phyloP scores from a whole-genome alignment of 2,888 invertebrate species.

The Archips xylosteana region DNA sequence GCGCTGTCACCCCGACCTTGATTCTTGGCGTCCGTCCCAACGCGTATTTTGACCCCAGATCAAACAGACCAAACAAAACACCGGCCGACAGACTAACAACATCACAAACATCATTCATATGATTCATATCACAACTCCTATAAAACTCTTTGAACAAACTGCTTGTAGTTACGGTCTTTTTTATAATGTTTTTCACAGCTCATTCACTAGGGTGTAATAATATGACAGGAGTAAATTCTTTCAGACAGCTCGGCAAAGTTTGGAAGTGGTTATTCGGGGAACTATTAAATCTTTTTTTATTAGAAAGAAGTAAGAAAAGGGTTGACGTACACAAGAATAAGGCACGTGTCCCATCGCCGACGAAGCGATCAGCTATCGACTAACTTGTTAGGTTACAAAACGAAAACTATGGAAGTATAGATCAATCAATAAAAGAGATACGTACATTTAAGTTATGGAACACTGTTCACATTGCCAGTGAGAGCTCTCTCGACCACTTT shows the following conservation, averaged over 20 bases:
- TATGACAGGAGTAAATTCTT: background rate
- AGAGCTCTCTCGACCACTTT: too few relatives aligned
- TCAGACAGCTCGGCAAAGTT: background rate
- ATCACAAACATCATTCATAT: background rate
- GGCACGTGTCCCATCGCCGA: too few relatives aligned
- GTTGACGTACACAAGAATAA: too few relatives aligned
- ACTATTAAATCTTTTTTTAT: background rate
- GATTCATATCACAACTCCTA: background rate
- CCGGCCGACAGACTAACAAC: background rate
- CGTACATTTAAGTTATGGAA: too few relatives aligned
- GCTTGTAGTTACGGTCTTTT: background rate
- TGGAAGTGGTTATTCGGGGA: background rate
- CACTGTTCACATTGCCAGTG: too few relatives aligned
- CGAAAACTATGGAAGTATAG: too few relatives aligned
- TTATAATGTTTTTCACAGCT: background rate
- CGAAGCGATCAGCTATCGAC: too few relatives aligned
- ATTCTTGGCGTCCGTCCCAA: slow-evolving; percentile 21
- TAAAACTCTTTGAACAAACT: slow-evolving; percentile 4
- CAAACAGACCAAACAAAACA: slow-evolving; percentile 7
- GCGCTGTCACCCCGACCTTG: slow-evolving; percentile 24
- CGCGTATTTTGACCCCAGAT: slow-evolving; percentile 20
- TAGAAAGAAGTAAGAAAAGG: too few relatives aligned
- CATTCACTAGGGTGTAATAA: background rate
- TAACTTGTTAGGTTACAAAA: too few relatives aligned
- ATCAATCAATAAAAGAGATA: too few relatives aligned